Conservation (phyloP, 2,888 invertebrate species). For the Drosophila subquinaria region DNA sequence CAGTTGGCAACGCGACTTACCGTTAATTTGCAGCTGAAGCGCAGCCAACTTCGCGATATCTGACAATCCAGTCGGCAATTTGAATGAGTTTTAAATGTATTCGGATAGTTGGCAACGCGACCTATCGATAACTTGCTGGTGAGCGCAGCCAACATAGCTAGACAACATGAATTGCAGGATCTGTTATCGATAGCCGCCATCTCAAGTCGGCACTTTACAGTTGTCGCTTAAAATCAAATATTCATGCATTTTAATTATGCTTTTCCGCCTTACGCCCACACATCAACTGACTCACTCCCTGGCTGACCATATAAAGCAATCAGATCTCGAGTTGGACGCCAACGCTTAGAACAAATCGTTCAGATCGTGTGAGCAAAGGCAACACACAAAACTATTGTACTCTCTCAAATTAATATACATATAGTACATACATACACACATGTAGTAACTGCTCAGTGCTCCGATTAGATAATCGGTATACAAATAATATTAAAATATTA, state of each 20-base stretch:
- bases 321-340: slow-evolving; percentile 20
- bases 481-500: slow-evolving; percentile 10
- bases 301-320: slow-evolving; percentile 35
- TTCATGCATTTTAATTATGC: slow-evolving; percentile 38
- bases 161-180: neutral
- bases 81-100: no score
- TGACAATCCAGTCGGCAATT: no score
- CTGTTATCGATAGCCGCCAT: neutral
- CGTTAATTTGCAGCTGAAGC: neutral
- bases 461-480: slow-evolving; percentile 24
- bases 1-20: slow-evolving; percentile 2
- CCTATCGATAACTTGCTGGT: neutral
- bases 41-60: neutral
- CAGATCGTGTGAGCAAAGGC: slow-evolving; percentile 14
- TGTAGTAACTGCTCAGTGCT: neutral
- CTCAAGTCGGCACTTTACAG: neutral
- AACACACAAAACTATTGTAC: slow-evolving; percentile 20
- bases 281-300: slow-evolving; percentile 24
- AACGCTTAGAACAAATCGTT: slow-evolving; percentile 36
- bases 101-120: slow-evolving; percentile 3
- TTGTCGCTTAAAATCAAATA: slow-evolving; percentile 11
- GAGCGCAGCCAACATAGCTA: no score
- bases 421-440: neutral
- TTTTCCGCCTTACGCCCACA: slow-evolving; percentile 56
- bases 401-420: neutral